phyloP scores from a whole-genome alignment of 2,113 vertebrate species.

The Phylloscopus trochiloides region DNA sequence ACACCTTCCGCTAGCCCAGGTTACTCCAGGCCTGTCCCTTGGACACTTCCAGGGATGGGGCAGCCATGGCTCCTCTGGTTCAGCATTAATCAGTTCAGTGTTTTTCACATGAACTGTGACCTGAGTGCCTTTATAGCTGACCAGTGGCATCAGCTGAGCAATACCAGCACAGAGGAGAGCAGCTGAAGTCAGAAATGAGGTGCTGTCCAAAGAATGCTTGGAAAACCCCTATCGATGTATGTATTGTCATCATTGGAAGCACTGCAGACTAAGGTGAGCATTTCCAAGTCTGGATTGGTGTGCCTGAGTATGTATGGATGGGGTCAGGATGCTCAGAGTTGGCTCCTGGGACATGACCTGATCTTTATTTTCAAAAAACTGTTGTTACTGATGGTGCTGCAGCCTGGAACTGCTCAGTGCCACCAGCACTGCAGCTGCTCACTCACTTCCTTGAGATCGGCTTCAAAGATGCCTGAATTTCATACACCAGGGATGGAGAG shows the following conservation, averaged over 20 bases:
- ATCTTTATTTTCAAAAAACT: neutral
- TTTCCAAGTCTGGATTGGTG: neutral
- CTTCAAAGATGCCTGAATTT: neutral
- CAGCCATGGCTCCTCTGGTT: neutral
- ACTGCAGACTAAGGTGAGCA: neutral
- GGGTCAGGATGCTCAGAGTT: neutral
- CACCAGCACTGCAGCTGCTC: neutral
- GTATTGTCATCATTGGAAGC: neutral
- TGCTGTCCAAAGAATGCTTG: neutral
- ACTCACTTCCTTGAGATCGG: neutral
- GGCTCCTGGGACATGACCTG: neutral
- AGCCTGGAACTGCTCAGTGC: neutral
- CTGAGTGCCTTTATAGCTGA: neutral
- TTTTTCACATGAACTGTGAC: neutral
- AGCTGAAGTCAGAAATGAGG: neutral
- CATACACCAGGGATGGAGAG: neutral
- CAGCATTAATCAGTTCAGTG: neutral
- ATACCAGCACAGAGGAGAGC: neutral
- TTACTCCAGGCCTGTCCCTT: neutral
- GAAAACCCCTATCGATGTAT: rapidly evolving
- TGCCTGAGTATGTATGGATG: rapidly evolving
- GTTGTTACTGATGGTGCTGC: neutral
- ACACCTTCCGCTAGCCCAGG: neutral
- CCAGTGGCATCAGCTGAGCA: neutral
- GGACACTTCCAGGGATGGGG: neutral